Evolutionary conservation across 1,140 invertebrate species (phyloP), one percentile per base, ranked within the genome.

Genomic region (Drosophila mojavensis): DNA sequence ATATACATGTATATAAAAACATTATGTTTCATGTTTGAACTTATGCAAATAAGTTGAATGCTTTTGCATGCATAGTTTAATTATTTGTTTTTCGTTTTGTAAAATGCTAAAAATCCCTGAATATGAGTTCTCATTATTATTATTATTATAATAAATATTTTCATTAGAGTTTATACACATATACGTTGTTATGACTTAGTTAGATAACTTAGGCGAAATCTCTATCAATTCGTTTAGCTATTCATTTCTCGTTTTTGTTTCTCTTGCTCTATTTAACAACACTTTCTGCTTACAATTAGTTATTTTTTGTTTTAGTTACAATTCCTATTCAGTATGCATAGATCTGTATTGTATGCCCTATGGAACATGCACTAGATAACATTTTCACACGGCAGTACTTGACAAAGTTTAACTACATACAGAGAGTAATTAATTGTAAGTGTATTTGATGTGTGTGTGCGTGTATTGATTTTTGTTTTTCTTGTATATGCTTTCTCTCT

Each of bases 21-120:
- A 82, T 86, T 60, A 17, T 75, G 7, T 39, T 51, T 54, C 39
- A 39, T 79, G 60, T 24, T 39, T 63, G 39, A 54, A 67, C 55
- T 59, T 63, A 62, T 65, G 50, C 41, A 79, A 74, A 41, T 75
- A 64, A 64, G 62, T 76, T 62, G 72, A 54, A 75, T 83, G 80
- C 63, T 64, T 66, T 47, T 47, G n/a, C 41, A 58, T 54, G 48
- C 62, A 47, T 70, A 55, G 20, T 76, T 73, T 72, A 58, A 62
- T 72, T 60, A 33, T 72, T 71, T 30, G 47, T 39, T 68, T 82
- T 76, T 56, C 60, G 61, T 41, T 60, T 62, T 89, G 81, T 86
- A 92, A 92, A 92, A 92, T 92, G 91, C 91, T 92, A 90, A 91
- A 84, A 89, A 91, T 92, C 91, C 91, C 91, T 92, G 91, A 92